A percentile compares a stretch with the other conserved stretches of the same genome.
Conservation (phyloP, 2,888 invertebrate genomes). For the Andricus quercusramuli region DNA sequence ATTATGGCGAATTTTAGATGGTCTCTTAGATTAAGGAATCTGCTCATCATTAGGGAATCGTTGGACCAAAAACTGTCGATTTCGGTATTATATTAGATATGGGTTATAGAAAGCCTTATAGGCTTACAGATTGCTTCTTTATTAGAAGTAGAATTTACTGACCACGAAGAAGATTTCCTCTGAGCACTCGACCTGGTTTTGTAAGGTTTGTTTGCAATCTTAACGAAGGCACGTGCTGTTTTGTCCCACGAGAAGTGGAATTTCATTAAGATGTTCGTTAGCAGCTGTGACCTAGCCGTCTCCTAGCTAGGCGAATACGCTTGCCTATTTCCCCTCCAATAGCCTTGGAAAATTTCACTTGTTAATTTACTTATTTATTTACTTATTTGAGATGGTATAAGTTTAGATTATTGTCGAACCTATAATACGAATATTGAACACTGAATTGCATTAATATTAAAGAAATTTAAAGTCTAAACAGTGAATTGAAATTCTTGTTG, state of each 20-base stretch:
- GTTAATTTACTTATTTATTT: conserved; percentile 2
- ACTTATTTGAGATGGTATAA: not conserved
- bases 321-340: not conserved
- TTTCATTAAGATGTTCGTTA: conserved; percentile 59
- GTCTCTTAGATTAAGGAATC: not conserved
- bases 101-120: not conserved
- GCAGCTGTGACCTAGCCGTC: conserved; percentile 18
- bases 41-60: no score
- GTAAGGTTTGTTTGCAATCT: conserved; percentile 22
- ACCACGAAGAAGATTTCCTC: conserved; percentile 7
- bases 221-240: conserved; percentile 55
- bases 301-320: conserved; percentile 15
- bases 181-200: conserved; percentile 13
- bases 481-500: not conserved
- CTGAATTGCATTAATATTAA: not conserved
- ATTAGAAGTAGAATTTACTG: not conserved
- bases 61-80: no score
- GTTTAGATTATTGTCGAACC: not conserved
- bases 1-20: conserved; percentile 2
- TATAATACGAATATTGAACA: not conserved
- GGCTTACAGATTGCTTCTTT: not conserved
- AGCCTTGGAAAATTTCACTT: not conserved
- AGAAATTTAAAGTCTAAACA: not conserved
- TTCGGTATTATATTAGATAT: not conserved
- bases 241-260: conserved; percentile 60